Evolutionary conservation across 2,797 vertebrate species (phyloP).

Genomic region (Diplodus sargus): DNA sequence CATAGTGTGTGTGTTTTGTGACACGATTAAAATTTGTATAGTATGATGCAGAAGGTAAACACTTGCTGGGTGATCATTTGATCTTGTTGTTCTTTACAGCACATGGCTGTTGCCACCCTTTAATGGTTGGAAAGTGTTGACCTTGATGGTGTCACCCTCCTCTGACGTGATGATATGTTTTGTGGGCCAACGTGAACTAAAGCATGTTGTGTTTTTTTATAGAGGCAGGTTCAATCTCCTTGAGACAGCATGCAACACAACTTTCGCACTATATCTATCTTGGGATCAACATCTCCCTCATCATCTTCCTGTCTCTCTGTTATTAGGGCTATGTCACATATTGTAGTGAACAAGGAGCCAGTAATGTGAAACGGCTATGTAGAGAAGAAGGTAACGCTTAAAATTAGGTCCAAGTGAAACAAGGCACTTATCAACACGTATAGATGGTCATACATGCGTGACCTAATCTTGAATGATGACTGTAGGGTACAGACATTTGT

Average conservation of each 20-base stretch:
- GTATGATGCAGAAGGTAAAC: not conserved
- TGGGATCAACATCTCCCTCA: not conserved
- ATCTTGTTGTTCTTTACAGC: not conserved
- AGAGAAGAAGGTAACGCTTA: constrained; percentile 5
- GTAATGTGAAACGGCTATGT: not conserved
- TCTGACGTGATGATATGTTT: constrained; percentile 44
- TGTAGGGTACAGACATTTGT: constrained; percentile 24
- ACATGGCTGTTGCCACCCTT: not conserved
- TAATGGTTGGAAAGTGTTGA: constrained; percentile 12
- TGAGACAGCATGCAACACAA: constrained; percentile 1
- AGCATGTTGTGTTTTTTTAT: constrained; percentile 35
- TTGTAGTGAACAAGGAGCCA: not conserved
- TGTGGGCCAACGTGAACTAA: constrained; percentile 27
- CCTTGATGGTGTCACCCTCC: constrained; percentile 23
- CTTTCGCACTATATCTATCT: not conserved
- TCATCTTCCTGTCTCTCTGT: not conserved
- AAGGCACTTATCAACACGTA: constrained; percentile 5
- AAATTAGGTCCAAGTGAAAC: not conserved
- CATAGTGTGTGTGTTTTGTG: not conserved
- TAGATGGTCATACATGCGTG: constrained; percentile 18
- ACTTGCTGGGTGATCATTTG: not conserved
- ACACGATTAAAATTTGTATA: not conserved
- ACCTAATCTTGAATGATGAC: constrained; percentile 25
- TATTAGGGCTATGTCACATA: not conserved
- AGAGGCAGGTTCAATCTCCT: constrained; percentile 1